Evolutionary conservation across 2,888 invertebrate species (phyloP).

Genomic region (Lagria hirta): DNA sequence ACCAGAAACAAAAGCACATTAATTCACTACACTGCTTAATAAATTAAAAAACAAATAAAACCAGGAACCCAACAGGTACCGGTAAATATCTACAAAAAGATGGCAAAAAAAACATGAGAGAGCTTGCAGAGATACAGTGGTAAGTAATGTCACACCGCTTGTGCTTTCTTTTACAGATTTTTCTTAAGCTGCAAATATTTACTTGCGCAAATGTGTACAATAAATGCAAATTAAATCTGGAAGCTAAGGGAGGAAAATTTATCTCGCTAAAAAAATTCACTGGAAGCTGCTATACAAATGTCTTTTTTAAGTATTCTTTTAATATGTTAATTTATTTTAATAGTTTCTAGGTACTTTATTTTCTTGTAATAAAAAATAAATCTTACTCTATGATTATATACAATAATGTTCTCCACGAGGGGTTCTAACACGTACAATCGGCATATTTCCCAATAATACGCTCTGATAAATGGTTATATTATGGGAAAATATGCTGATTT

Average conservation of each 20-base stretch:
- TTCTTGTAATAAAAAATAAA: slow-evolving; percentile 32
- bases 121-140: too few species aligned
- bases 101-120: slow-evolving; percentile 5
- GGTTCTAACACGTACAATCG: slow-evolving; percentile 20
- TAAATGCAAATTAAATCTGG: slow-evolving; percentile 15
- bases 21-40: too few species aligned
- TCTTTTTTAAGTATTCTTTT: slow-evolving; percentile 11
- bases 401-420: slow-evolving; percentile 24
- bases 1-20: too few species aligned
- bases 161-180: too few species aligned
- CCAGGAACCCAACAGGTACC: slow-evolving; percentile 27
- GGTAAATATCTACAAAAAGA: slow-evolving; percentile 15
- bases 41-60: too few species aligned
- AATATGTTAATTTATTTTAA: slow-evolving; percentile 19
- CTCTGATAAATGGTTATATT: slow-evolving; percentile 8
- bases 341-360: slow-evolving; percentile 26
- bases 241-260: slow-evolving; percentile 14
- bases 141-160: too few species aligned
- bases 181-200: too few species aligned
- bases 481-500: slow-evolving; percentile 10
- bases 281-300: slow-evolving; percentile 4
- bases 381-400: slow-evolving; percentile 37
- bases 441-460: slow-evolving; percentile 2
- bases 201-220: too few species aligned
- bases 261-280: too few species aligned